phyloP scores from a whole-genome alignment of 2,888 invertebrate genomes.

The Drosophila pegasa region DNA sequence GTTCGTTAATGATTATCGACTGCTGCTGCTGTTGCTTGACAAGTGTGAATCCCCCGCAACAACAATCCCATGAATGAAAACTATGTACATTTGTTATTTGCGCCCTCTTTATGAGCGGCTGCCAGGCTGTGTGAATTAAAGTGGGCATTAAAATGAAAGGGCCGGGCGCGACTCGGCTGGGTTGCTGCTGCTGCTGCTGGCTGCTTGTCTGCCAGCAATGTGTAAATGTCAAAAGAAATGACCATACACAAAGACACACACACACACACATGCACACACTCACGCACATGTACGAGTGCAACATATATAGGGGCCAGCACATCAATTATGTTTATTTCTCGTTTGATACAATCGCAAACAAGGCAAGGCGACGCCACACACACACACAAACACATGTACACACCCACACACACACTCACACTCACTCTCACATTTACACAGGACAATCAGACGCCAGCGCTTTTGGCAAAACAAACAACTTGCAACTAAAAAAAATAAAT shows the following conservation, averaged over 20 bases:
- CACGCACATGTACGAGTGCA: conserved; percentile 21
- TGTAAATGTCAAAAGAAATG: conserved; percentile 70
- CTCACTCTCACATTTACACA: background rate
- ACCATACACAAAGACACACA: conserved; percentile 35
- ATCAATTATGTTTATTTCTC: conserved; percentile 76
- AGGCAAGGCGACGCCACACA: conserved; percentile 28
- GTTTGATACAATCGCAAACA: conserved; percentile 71
- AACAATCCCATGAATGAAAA: conserved; percentile 46
- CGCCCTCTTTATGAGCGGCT: conserved; percentile 30
- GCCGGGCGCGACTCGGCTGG: conserved; percentile 15
- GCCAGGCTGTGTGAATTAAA: conserved; percentile 10
- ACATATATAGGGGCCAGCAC: conserved; percentile 65
- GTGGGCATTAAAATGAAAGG: conserved; percentile 10
- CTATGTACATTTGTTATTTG: conserved; percentile 28
- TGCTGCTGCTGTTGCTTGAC: conserved; percentile 50
- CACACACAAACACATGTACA: background rate
- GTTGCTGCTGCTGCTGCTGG: no score
- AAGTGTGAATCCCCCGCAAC: conserved; percentile 28
- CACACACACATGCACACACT: background rate
- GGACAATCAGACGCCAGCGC: conserved; percentile 53
- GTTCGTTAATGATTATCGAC: conserved; percentile 64
- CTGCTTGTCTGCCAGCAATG: conserved; percentile 56
- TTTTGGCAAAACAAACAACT: conserved; percentile 69
- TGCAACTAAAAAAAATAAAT: conserved; percentile 14
- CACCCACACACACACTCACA: conserved; percentile 8